These are phyloP conservation scores for Poeciliopsis turneri DNA, from an alignment of 2,797 vertebrate species.

Conservation along the genomic window DNA sequence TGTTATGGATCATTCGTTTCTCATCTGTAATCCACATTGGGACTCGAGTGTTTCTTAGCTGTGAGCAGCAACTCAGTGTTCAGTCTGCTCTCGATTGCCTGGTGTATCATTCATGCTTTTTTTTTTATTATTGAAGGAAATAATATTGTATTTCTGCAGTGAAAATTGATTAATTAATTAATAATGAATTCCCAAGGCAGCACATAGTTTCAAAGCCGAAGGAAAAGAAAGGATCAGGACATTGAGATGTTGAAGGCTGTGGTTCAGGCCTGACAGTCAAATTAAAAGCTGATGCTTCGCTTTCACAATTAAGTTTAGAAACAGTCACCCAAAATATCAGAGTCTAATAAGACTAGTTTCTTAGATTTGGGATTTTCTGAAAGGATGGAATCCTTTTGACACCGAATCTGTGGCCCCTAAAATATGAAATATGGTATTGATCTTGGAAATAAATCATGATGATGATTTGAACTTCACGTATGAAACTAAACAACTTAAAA, in stretches of 20 bases:
- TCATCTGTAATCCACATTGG: conserved; percentile 7
- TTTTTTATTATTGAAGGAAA: not conserved
- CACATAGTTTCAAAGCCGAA: not conserved
- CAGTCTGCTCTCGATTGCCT: not conserved
- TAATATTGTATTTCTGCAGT: not conserved
- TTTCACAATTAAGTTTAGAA: not conserved
- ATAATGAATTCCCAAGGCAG: not conserved
- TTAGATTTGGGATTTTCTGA: not conserved
- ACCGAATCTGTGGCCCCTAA: too few species aligned
- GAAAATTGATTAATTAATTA: not conserved
- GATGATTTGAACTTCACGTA: not conserved
- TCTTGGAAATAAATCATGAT: not conserved
- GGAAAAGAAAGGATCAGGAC: not conserved
- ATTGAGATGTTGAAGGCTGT: not conserved
- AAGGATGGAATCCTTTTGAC: not conserved
- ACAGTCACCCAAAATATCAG: not conserved
- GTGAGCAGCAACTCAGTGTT: not conserved
- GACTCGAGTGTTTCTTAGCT: conserved; percentile 4
- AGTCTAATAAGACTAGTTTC: not conserved
- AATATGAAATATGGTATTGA: too few species aligned
- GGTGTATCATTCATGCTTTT: not conserved
- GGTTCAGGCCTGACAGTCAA: not conserved
- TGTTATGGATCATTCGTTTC: conserved; percentile 13
- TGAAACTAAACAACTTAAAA: not conserved
- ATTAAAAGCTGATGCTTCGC: not conserved